Evolutionary conservation across 2,113 vertebrate species (phyloP), one percentile per base, ranked within the genome.

Genomic region (Urocitellus parryii): DNA sequence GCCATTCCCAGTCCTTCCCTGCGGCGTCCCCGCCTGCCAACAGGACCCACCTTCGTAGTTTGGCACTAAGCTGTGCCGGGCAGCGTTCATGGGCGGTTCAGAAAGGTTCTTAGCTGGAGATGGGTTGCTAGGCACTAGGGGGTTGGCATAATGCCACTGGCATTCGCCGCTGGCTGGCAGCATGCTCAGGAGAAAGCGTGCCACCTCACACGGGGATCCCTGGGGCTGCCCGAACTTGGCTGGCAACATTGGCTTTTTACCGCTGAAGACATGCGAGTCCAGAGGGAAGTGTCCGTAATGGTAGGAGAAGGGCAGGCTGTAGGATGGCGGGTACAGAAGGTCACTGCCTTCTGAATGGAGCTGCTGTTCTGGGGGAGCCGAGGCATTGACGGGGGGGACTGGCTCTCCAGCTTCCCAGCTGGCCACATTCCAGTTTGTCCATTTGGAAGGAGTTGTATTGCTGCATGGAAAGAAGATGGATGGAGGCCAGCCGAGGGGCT

Each of bases 271-370:
- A 11, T 99, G 98, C 27, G 98, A 97, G 45, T 99, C 99, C 67
- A 98, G 89, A 25, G 99, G 98, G 70, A 98, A 98, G 98, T 98
- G 98, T 94, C 99, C 98, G 3, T 99, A 99, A 74, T 98, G 98
- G 98, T 99, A 99, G 88, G 98, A 98, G 96, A 99, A 99, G 87
- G 99, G 98, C 97, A 99, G 98, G 91, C 98, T 96, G 93, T 99
- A 99, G 18, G 99, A 90, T 0, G 99, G 97, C 56, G 98, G 93
- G 11, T 99, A 99, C 92, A 99, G 94, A 53, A 99, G 98, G 73
- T 99, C 99, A 9, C 98, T 92, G 77, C 96, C 98, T 84, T 99
- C 99, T 20, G 99, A 96, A 87, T 98, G 98, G 68, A 98, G 98
- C 98, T 97, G 98, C 95, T 98, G 99, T 87, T 99, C 99, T 73